Percentiles rank a stretch among this genome's conserved stretches.
Conservation (phyloP, 2,888 invertebrate genomes). For the Aphodius sticticus region DNA sequence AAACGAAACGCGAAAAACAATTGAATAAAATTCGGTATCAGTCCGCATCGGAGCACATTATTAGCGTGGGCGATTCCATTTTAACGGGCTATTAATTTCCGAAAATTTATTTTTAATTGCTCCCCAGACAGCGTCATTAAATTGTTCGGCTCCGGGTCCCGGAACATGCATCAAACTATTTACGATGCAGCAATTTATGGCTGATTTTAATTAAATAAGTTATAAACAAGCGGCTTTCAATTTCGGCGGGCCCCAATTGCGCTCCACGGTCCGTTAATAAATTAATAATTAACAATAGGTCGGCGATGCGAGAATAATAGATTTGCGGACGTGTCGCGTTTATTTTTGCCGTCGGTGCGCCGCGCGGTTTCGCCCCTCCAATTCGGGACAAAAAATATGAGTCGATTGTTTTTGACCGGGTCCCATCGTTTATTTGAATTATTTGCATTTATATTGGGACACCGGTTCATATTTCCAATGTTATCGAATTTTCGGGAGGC, state of each 20-base stretch:
- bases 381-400: neutral
- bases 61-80: neutral
- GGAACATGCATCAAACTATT: constrained; percentile 18
- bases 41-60: neutral
- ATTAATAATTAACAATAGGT: constrained; percentile 4
- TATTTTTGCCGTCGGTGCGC: neutral
- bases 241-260: neutral
- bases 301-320: neutral
- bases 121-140: neutral
- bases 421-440: neutral
- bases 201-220: constrained; percentile 23
- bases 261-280: neutral
- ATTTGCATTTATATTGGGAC: neutral
- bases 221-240: constrained; percentile 17
- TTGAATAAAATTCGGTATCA: constrained; percentile 4
- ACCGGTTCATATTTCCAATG: neutral
- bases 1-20: neutral
- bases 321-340: neutral
- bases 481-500: neutral
- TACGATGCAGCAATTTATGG: constrained; percentile 17
- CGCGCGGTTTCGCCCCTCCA: neutral
- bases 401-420: neutral
- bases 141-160: neutral
- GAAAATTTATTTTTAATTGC: neutral
- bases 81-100: constrained; percentile 4